Conservation (phyloP, 2,113 vertebrate species). For the Spilogale gracilis region DNA sequence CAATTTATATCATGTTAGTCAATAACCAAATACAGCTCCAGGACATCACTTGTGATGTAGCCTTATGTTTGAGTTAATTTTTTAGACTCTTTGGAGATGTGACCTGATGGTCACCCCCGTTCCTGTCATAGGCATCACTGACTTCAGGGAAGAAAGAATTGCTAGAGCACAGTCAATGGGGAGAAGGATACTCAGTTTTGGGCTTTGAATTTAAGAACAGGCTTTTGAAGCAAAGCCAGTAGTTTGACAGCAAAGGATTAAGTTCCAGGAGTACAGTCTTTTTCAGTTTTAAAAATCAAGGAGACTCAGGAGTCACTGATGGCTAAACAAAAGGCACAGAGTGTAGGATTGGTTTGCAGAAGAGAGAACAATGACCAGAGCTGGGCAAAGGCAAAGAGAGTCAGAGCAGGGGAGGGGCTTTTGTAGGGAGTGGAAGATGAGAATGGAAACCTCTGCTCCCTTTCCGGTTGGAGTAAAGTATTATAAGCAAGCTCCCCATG, state of each 20-base stretch:
- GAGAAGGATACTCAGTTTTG: background rate
- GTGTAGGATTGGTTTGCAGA: background rate
- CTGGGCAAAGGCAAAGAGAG: background rate
- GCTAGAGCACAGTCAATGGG: background rate
- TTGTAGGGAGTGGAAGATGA: background rate
- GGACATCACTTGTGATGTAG: constrained; percentile 6
- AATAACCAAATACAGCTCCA: background rate
- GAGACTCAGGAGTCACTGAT: background rate
- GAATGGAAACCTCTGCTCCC: background rate
- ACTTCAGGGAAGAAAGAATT: background rate
- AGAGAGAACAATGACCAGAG: background rate
- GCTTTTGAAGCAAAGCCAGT: background rate
- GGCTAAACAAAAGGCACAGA: background rate
- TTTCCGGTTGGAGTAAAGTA: background rate
- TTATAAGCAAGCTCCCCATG: background rate
- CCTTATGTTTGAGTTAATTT: constrained; percentile 33
- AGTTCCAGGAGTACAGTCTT: background rate
- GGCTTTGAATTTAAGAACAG: background rate
- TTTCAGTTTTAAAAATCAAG: constrained; percentile 28
- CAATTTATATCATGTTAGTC: background rate
- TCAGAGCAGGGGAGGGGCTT: background rate
- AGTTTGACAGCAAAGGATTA: constrained; percentile 1
- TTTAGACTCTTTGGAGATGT: background rate
- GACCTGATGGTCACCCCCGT: background rate
- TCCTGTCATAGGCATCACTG: background rate